Evolutionary conservation across 2,113 vertebrate species (phyloP).

Genomic region (Nothoprocta perdicaria): DNA sequence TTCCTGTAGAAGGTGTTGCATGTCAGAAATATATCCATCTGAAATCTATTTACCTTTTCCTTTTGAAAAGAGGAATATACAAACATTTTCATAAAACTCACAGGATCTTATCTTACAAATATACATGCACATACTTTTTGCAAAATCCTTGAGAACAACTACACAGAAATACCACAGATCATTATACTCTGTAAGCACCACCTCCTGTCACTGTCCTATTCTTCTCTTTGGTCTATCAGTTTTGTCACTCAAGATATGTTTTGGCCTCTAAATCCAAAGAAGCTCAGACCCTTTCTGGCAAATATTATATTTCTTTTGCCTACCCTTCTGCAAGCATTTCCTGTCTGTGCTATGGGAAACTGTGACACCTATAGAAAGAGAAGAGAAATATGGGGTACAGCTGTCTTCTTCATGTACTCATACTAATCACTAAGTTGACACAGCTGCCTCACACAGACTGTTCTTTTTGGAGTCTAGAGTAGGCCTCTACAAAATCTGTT

Average conservation of each 20-base stretch:
- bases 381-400: not conserved
- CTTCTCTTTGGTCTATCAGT: not conserved
- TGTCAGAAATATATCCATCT: not conserved
- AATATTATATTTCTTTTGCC: not conserved
- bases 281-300: not conserved
- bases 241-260: not conserved
- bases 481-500: not conserved
- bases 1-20: not conserved
- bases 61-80: not conserved
- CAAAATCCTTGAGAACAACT: not conserved
- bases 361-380: not conserved
- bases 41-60: not conserved
- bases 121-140: rapidly evolving
- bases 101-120: not conserved
- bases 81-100: not conserved
- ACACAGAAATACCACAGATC: not conserved
- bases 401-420: not conserved
- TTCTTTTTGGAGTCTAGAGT: not conserved
- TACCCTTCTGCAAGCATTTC: not conserved
- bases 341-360: not conserved
- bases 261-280: not conserved
- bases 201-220: not conserved
- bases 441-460: not conserved
- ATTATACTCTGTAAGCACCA: not conserved
- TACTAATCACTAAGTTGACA: rapidly evolving